These are phyloP conservation scores for Anoura caudifer DNA, from an alignment of 2,113 vertebrate species.

Conservation along the genomic window DNA sequence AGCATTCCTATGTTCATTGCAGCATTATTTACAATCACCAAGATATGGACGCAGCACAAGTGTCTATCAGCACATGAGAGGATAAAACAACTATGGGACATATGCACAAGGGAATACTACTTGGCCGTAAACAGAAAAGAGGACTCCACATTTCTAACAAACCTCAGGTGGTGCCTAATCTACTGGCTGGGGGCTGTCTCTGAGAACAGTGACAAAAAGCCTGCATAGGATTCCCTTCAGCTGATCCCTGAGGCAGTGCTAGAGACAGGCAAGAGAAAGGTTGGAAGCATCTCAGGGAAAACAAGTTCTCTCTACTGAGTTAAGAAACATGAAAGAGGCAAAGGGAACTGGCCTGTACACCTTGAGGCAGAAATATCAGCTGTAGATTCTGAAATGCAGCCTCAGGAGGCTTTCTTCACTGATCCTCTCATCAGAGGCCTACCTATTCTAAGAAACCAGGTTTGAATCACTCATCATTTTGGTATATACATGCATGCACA, in stretches of 20 bases:
- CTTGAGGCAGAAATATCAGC: too few relatives aligned
- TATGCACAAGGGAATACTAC: too few relatives aligned
- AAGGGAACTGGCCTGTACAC: fast-evolving
- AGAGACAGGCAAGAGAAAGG: background rate
- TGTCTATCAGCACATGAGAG: too few relatives aligned
- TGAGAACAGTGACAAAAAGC: background rate
- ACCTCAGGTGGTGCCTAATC: background rate
- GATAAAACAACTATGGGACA: too few relatives aligned
- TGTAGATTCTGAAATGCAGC: background rate
- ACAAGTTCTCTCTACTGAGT: background rate
- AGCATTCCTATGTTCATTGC: too few relatives aligned
- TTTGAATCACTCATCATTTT: background rate
- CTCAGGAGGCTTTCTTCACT: too few relatives aligned
- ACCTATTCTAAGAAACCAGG: background rate
- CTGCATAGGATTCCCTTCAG: fast-evolving
- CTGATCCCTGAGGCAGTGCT: background rate
- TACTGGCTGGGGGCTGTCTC: background rate
- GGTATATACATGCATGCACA: background rate
- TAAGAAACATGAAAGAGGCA: background rate
- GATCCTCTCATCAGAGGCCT: fast-evolving
- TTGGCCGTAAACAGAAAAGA: too few relatives aligned
- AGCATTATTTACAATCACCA: too few relatives aligned
- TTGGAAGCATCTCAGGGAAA: background rate
- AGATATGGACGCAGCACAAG: too few relatives aligned
- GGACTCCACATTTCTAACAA: background rate